A percentile compares a stretch with the other conserved stretches of the same genome.
Conservation (phyloP, 2,888 invertebrate species). For the Yponomeuta sedellus region DNA sequence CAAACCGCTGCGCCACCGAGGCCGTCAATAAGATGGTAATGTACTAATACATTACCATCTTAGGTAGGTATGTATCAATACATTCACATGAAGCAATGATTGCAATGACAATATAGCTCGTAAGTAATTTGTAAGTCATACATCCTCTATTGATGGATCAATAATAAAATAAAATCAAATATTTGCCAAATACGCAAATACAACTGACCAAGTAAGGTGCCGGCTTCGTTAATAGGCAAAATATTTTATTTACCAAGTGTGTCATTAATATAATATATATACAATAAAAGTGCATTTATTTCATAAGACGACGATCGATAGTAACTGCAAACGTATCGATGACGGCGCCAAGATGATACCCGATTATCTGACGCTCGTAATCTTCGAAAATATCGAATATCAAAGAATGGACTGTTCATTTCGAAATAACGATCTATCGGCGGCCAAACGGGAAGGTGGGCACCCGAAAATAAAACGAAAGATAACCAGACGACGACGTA, state of each 20-base stretch:
- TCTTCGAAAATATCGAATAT: slow-evolving; percentile 70
- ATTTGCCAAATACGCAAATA: too few species aligned
- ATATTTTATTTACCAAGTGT: neutral
- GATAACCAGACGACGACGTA: slow-evolving; percentile 44
- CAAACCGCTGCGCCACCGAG: too few species aligned
- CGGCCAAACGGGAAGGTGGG: slow-evolving; percentile 40
- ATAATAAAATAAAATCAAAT: too few species aligned
- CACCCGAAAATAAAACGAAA: slow-evolving; percentile 73
- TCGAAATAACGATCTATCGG: slow-evolving; percentile 67
- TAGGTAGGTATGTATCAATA: too few species aligned
- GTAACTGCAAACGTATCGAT: slow-evolving; percentile 28
- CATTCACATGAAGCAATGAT: too few species aligned
- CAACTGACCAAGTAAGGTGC: too few species aligned
- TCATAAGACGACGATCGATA: slow-evolving; percentile 16
- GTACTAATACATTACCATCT: too few species aligned
- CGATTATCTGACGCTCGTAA: slow-evolving; percentile 47
- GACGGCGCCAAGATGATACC: slow-evolving; percentile 56
- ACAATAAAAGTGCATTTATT: neutral
- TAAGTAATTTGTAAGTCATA: too few species aligned
- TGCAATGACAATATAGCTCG: too few species aligned
- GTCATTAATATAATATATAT: neutral
- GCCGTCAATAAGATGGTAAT: too few species aligned
- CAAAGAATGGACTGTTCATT: slow-evolving; percentile 73
- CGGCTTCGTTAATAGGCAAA: neutral
- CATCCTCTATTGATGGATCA: too few species aligned